Conservation (phyloP, 2,888 invertebrate genomes). For the Archips crataeganus region DNA sequence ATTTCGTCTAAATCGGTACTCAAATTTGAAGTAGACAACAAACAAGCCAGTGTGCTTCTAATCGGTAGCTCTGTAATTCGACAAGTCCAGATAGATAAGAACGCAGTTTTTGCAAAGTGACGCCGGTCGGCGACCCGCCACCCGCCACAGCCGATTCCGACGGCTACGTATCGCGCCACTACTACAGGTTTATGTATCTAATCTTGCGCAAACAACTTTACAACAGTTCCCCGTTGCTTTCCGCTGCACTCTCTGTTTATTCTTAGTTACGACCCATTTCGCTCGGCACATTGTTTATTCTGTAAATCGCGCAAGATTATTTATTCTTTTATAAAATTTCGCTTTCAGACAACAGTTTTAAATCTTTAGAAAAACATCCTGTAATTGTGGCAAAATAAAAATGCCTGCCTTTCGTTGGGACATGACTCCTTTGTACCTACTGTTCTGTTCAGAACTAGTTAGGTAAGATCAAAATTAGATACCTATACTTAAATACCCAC, state of each 20-base stretch:
- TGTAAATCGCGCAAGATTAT: slow-evolving; percentile 58
- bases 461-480: not conserved
- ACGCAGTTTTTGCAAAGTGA: slow-evolving; percentile 45
- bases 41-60: slow-evolving; percentile 22
- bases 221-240: slow-evolving; percentile 53
- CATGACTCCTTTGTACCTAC: too few species aligned
- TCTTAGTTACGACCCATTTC: slow-evolving; percentile 71
- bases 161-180: slow-evolving; percentile 55
- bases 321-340: slow-evolving; percentile 49
- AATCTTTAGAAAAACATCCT: slow-evolving; percentile 11
- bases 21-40: slow-evolving; percentile 26
- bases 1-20: not conserved
- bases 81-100: slow-evolving; percentile 55
- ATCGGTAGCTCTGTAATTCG: slow-evolving; percentile 32
- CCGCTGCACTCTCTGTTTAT: slow-evolving; percentile 65
- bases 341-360: slow-evolving; percentile 21
- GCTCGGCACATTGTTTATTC: slow-evolving; percentile 59
- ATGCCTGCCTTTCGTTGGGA: not conserved
- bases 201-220: slow-evolving; percentile 69
- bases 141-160: slow-evolving; percentile 43
- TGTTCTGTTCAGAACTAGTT: not conserved
- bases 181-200: slow-evolving; percentile 69
- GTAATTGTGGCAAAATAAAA: not conserved
- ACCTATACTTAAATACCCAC: too few species aligned
- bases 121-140: slow-evolving; percentile 35